These are phyloP conservation scores for Proisotoma minuta DNA, from an alignment of 2,888 invertebrate genomes.

Conservation along the genomic window DNA sequence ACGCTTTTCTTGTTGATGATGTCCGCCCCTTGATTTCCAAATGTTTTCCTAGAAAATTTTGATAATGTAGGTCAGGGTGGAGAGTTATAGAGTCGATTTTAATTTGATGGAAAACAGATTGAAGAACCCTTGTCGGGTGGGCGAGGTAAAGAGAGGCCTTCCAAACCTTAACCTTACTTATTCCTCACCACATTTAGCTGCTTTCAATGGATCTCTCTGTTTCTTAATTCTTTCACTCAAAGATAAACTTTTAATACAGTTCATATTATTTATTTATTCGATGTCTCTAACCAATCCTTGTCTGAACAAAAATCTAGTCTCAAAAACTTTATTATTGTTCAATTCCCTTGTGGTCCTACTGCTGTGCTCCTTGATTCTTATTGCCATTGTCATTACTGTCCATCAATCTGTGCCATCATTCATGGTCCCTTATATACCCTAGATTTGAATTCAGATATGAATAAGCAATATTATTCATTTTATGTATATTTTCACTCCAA, in stretches of 20 bases:
- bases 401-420: conserved; percentile 1
- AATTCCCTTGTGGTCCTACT: background rate
- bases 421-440: conserved; percentile 1
- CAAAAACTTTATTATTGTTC: too few species aligned
- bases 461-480: conserved; percentile 6
- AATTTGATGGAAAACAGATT: conserved; percentile 29
- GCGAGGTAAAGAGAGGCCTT: conserved; percentile 7
- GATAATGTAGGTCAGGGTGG: conserved; percentile 47
- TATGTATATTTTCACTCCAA: background rate
- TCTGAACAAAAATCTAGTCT: too few species aligned
- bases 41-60: conserved; percentile 44
- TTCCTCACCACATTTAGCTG: background rate
- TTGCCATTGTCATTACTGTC: conserved; percentile 5
- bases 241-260: conserved; percentile 9
- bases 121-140: conserved; percentile 15
- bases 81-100: conserved; percentile 44
- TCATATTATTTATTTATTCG: conserved; percentile 17
- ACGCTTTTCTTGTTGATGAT: conserved; percentile 8
- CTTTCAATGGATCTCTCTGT: background rate
- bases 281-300: background rate
- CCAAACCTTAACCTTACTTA: background rate
- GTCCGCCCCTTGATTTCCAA: conserved; percentile 39
- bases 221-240: background rate
- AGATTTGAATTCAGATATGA: conserved; percentile 1
- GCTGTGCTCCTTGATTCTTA: background rate